phyloP scores from a whole-genome alignment of 2,888 invertebrate genomes.

The Drosophila quinaria region DNA sequence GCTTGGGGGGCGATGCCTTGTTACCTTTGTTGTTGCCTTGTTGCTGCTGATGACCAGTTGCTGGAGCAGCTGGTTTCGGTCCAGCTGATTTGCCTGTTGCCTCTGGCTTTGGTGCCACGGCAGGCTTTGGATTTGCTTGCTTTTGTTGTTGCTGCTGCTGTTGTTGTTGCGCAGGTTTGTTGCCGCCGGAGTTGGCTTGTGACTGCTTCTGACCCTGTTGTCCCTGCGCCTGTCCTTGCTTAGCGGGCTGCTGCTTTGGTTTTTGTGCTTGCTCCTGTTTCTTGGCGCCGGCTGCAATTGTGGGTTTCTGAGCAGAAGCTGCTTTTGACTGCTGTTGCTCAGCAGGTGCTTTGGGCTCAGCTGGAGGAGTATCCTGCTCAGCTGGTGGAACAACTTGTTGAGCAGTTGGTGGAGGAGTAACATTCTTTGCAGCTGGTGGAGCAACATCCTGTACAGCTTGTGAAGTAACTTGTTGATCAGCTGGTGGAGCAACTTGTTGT shows the following conservation, averaged over 20 bases:
- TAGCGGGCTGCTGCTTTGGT: conserved; percentile 37
- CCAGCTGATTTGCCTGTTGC: conserved; percentile 34
- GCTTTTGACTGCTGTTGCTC: neutral
- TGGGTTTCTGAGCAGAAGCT: conserved; percentile 32
- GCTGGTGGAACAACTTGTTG: conserved; percentile 17
- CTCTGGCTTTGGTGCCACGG: conserved; percentile 50
- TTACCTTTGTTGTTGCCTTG: conserved; percentile 43
- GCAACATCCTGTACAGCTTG: conserved; percentile 3
- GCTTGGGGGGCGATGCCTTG: conserved; percentile 59
- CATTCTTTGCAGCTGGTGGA: conserved; percentile 10
- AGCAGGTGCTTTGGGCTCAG: conserved; percentile 5
- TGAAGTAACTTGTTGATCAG: conserved; percentile 16
- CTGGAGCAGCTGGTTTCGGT: conserved; percentile 28
- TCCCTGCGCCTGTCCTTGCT: conserved; percentile 31
- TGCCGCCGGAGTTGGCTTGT: neutral
- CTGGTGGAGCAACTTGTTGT: conserved; percentile 25
- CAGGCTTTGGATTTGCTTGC: conserved; percentile 43
- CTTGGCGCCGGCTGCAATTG: conserved; percentile 39
- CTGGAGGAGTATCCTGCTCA: neutral
- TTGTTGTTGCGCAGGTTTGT: conserved; percentile 24
- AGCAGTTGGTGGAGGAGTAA: conserved; percentile 7
- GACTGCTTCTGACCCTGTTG: conserved; percentile 7
- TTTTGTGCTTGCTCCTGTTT: conserved; percentile 55
- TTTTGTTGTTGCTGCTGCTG: conserved; percentile 44
- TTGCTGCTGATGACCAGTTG: conserved; percentile 30